A percentile compares a stretch with the other conserved stretches of the same genome.
These are phyloP conservation scores for Zenarchopterus dispar DNA, from an alignment of 2,797 vertebrate species.

Conservation along the genomic window DNA sequence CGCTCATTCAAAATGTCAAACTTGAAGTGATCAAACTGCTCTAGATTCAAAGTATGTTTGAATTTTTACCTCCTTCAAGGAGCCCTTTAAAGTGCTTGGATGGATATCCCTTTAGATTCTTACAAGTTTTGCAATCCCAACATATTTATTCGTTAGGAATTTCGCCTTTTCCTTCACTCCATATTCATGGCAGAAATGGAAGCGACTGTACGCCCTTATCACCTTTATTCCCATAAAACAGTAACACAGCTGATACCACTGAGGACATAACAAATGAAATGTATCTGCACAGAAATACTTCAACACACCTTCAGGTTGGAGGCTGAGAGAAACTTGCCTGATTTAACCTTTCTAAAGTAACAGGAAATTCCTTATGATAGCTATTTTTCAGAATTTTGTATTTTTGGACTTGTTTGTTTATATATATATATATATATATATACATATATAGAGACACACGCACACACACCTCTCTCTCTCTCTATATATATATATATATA, in stretches of 20 bases:
- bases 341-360: conserved; percentile 3
- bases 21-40: conserved; percentile 57
- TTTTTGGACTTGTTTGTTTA: neutral
- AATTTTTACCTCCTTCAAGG: conserved; percentile 42
- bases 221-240: conserved; percentile 27
- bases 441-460: no score
- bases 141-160: conserved; percentile 31
- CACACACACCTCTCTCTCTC: no score
- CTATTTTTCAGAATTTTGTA: neutral
- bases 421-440: no score
- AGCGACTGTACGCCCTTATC: conserved; percentile 24
- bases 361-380: neutral
- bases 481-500: no score
- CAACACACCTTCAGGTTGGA: neutral
- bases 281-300: conserved; percentile 9
- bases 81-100: conserved; percentile 32
- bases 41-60: conserved; percentile 53
- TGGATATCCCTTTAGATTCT: conserved; percentile 40
- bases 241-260: conserved; percentile 21
- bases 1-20: conserved; percentile 67
- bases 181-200: conserved; percentile 20
- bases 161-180: conserved; percentile 29
- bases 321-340: conserved; percentile 4
- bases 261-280: conserved; percentile 26
- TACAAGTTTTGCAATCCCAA: conserved; percentile 38